Evolutionary conservation across 2,113 vertebrate species (phyloP), one percentile per base, ranked within the genome.

Genomic region (Ascaphus truei): DNA sequence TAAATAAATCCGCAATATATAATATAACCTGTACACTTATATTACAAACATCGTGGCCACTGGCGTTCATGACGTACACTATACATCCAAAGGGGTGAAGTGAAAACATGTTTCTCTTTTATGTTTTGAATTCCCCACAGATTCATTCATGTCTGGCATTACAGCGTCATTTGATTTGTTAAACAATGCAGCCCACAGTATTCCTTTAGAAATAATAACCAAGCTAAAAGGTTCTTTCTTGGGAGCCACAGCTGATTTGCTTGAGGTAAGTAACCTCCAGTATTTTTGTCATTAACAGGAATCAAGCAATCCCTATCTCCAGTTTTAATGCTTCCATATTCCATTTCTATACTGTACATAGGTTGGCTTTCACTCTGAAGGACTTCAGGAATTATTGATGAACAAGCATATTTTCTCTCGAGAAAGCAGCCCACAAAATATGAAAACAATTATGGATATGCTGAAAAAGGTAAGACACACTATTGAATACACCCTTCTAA

Each of bases 41-140:
- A n/a, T n/a, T n/a, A n/a, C n/a, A n/a, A n/a, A n/a, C n/a, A n/a
- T n/a, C n/a, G n/a, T n/a, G n/a, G n/a, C n/a, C n/a, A n/a, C n/a
- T n/a, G n/a, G n/a, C n/a, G n/a, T n/a, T n/a, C n/a, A n/a, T n/a
- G n/a, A n/a, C n/a, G n/a, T n/a, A n/a, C n/a, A n/a, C n/a, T n/a
- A 73, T 27, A 0, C 39, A 1, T 81, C 77, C 75, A 74, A 72
- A 75, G 79, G 83, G 85, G 78, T 79, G 74, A 29, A 12, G 52
- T 7, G 2, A 6, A 29, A 30, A n/a, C n/a, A n/a, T n/a, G n/a
- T n/a, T n/a, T 34, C 58, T 5, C 34, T 34, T 71, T 5, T 12
- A n/a, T 50, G 0, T 74, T 68, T 73, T 11, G 51, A 29, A 69
- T 78, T 77, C 25, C 77, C 62, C 72, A 64, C 74, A 83, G 74